Evolutionary conservation across 2,888 invertebrate genomes (phyloP), one percentile per base, ranked within the genome.

Genomic region (Polylopha cassiicola): DNA sequence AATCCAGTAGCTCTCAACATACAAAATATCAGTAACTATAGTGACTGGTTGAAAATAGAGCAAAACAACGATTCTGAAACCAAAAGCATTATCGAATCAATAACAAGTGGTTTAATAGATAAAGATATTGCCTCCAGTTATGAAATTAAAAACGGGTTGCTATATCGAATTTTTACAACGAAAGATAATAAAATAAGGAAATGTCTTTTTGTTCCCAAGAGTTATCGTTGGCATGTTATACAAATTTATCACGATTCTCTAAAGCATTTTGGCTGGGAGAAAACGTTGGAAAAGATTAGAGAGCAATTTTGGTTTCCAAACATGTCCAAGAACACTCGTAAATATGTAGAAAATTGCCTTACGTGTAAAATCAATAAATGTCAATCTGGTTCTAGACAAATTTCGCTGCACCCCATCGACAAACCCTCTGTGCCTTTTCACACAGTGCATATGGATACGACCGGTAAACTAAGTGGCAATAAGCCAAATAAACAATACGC

Each of bases 1-100:
- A 37, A 37, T 13, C 37, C 37, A 4, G 8, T 7, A 17, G 11
- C 38, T 1, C 1, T 15, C 5, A 5, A n/a, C n/a, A 21, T 36
- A 3, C 20, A 45, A 23, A 10, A 39, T 10, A 15, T 41, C 1
- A 4, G 13, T 7, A 10, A 32, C 1, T 24, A 20, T 4, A 21
- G 28, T 9, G 28, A 37, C 4, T 50, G 50, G 50, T 15, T 50
- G 8, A 17, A 32, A 9, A 43, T 36, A 3, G 50, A 46, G 10
- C 46, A 50, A 15, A 11, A 26, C 9, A 24, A 21, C 2, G 47
- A 45, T 15, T 2, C 34, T 3, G 37, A 39, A 18, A 37, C 36
- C 5, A 15, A 17, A 7, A 38, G 7, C 9, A 29, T 41, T 17
- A 22, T 22, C 14, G 16, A 41, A 18, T 24, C 33, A 11, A 13